Evolutionary conservation across 2,113 vertebrate genomes (phyloP), one percentile per base, ranked within the genome.

Genomic region (Addax nasomaculatus): DNA sequence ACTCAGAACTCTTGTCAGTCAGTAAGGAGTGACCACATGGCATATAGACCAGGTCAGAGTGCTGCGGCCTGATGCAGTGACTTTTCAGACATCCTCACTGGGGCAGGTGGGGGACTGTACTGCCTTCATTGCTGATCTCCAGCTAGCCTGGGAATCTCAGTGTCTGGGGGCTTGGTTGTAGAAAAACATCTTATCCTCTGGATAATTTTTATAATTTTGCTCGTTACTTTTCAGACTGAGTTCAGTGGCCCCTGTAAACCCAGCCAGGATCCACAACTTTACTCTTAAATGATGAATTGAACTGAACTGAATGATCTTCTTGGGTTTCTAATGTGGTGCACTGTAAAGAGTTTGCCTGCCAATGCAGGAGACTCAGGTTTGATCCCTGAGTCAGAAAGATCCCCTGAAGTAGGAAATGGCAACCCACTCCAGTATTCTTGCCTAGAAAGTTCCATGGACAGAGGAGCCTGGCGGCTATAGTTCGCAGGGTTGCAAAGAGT

Each of bases 61-160:
- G 0, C 19, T 73, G n/a, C 2, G 1, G 16, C 19, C 51, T 23
- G 2, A 49, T 6, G 55, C 3, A 1, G 3, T 70, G 90, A 60
- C 6, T 36, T 76, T 55, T 79, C 58, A 53, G 43, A 11, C 16
- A 11, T 16, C 15, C 30, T 64, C 2, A 5, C 30, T 79, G 17
- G 49, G 23, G 8, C 23, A 49, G 27, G 4, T 57, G 51, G 25
- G 43, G 33, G 10, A 51, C 33, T 25, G 16, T 55, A 15, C 17
- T n/a, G 19, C 13, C 23, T 83, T 89, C 36, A 19, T 14, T 14
- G 45, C 30, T 83, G 53, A 49, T 57, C 62, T 90, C 15, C 1
- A 3, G 13, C 30, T 36, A 64, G 49, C 17, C 47, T 47, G 7
- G 10, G 27, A 4, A 17, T n/a, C 73, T 39, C 0, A 1, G 29